Base-by-base conservation (phyloP, 2,797 vertebrate species). In the Tauraco hartlaubi region DNA sequence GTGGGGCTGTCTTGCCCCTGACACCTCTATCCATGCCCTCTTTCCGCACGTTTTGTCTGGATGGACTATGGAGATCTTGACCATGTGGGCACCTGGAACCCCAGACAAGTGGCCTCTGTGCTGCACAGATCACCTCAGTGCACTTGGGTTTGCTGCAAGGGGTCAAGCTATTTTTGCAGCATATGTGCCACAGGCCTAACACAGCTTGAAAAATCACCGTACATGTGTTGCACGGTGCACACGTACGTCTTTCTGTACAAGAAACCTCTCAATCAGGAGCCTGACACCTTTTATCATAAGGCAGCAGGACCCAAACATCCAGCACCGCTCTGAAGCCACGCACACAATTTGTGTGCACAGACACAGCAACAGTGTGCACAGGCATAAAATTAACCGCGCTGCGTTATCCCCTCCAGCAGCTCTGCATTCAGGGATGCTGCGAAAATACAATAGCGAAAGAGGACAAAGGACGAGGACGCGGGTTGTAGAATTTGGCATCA, bases 121-220 rank as follows among this genome's bases (percentile, higher is more conserved):
- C 31, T 16, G 12, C 49, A 71, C 14, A 37, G 61, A 67, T 66
- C 84, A 15, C 25, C 83, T 75, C 49, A 0, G 43, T 0, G 0
- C 39, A 1, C 62, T 86, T 23, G 35, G 55, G 46, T 73, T 88
- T 94, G 63, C 80, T 88, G 83, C 76, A 55, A 96, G 62, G n/a
- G 92, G 85, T 96, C 92, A 88, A 90, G 83, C 51, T 90, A 59
- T 92, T 93, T 83, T 52, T 84, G 85, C 83, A 95, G 83, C 96
- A 95, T 84, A 94, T 92, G 96, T 86, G 85, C 92, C 72, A 88
- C 93, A 93, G 92, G 73, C 48, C 85, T 1, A 48, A 86, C 94
- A 89, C 95, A 97, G 94, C 95, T 95, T 95, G 95, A 96, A 25
- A 85, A 88, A 84, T 75, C 79, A 62, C 85, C 4, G 59, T 58